These are phyloP conservation scores for Plutella xylostella DNA, from an alignment of 2,888 invertebrate genomes.

Conservation along the genomic window DNA sequence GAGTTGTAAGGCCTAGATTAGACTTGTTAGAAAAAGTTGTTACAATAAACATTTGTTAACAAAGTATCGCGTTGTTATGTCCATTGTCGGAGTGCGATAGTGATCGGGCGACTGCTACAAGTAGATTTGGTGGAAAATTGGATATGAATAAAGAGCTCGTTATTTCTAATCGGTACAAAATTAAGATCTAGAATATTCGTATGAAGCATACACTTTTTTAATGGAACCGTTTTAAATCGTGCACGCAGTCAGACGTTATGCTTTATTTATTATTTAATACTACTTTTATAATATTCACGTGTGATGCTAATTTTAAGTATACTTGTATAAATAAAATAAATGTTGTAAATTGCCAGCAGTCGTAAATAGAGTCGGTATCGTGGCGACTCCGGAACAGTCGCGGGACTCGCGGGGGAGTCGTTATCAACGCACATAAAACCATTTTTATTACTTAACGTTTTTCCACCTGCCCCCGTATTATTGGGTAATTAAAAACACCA, in stretches of 20 bases:
- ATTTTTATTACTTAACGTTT: not conserved
- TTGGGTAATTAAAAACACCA: slow-evolving; percentile 2
- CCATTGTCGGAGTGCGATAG: not conserved
- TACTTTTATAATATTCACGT: not conserved
- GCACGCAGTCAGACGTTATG: not conserved
- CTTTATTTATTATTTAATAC: not conserved
- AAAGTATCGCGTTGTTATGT: slow-evolving; percentile 7
- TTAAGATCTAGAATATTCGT: too few relatives aligned
- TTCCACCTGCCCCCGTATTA: slow-evolving; percentile 3
- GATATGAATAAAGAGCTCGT: too few relatives aligned
- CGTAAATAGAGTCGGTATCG: too few relatives aligned
- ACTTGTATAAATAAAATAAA: not conserved
- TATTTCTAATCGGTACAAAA: too few relatives aligned
- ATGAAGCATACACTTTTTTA: too few relatives aligned
- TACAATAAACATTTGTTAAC: slow-evolving; percentile 24
- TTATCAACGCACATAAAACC: slow-evolving; percentile 1
- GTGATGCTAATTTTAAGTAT: not conserved
- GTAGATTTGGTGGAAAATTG: too few relatives aligned
- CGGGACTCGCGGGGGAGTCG: too few relatives aligned
- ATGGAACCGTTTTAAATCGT: too few relatives aligned
- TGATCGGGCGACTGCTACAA: not conserved
- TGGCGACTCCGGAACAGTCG: too few relatives aligned
- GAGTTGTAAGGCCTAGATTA: not conserved
- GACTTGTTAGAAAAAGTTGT: not conserved
- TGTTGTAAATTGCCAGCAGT: not conserved